Evolutionary conservation across 2,113 vertebrate species (phyloP).

Genomic region (Axis porcinus): DNA sequence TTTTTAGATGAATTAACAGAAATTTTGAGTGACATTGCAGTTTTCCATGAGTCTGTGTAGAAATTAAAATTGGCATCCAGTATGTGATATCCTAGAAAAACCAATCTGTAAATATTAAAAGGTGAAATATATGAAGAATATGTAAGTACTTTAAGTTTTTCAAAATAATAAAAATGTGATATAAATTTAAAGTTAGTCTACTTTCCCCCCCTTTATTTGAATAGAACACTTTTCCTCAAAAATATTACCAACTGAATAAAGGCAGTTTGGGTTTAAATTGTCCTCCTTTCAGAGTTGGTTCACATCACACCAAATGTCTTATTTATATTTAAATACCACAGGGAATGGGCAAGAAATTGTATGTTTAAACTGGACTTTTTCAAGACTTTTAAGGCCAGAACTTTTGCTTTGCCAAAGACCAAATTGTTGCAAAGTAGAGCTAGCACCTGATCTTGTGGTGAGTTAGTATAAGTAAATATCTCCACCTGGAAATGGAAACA

Average conservation of each 20-base stretch:
- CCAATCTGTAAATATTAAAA: background rate
- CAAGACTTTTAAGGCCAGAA: slow-evolving; percentile 49
- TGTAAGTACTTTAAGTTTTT: background rate
- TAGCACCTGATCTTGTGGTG: slow-evolving; percentile 52
- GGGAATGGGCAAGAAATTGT: slow-evolving; percentile 51
- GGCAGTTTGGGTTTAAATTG: slow-evolving; percentile 30
- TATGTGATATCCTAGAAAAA: background rate
- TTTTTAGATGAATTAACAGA: background rate
- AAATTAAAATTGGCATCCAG: background rate
- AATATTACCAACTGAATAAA: slow-evolving; percentile 29
- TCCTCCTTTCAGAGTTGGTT: slow-evolving; percentile 21
- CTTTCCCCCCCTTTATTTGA: slow-evolving; percentile 12
- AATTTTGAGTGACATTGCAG: background rate
- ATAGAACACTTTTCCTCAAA: slow-evolving; percentile 18
- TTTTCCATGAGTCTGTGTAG: background rate
- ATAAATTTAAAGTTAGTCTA: background rate
- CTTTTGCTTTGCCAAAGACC: slow-evolving; percentile 61
- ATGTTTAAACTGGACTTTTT: slow-evolving; percentile 65
- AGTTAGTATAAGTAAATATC: slow-evolving; percentile 46
- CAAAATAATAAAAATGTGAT: background rate
- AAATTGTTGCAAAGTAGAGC: slow-evolving; percentile 58
- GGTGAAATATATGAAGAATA: background rate
- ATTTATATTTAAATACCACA: slow-evolving; percentile 64
- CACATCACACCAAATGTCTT: slow-evolving; percentile 52
- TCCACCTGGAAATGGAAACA: slow-evolving; percentile 40